Percentiles rank a stretch among this genome's conserved stretches.
Evolutionary conservation across 2,113 vertebrate genomes (phyloP).

Genomic region (Serilophus lunatus): DNA sequence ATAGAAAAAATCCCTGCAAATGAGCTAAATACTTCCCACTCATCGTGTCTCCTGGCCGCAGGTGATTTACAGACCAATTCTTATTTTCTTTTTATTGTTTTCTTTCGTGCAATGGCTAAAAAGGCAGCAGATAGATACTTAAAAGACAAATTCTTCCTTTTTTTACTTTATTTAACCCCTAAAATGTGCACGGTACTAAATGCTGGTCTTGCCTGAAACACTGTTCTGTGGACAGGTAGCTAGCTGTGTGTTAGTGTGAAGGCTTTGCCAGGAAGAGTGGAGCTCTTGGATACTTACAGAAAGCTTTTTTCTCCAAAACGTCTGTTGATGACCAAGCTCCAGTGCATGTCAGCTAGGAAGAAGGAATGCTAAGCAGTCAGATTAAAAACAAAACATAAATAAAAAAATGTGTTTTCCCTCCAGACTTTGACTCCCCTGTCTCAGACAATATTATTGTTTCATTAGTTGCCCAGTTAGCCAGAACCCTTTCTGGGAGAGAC

Average conservation of each 20-base stretch:
- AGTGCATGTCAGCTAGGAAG: not conserved
- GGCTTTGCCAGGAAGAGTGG: not conserved
- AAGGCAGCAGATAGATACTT: not conserved
- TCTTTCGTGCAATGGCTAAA: not conserved
- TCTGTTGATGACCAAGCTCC: not conserved
- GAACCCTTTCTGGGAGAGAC: not conserved
- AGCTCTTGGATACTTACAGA: not conserved
- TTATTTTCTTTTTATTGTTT: not conserved
- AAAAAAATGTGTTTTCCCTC: not conserved
- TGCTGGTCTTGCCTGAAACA: not conserved
- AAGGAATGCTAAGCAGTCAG: not conserved
- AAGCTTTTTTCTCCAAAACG: not conserved
- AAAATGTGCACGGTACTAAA: not conserved
- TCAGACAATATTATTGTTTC: not conserved
- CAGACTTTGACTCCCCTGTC: not conserved
- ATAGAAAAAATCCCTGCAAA: not conserved
- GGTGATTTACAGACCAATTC: not conserved
- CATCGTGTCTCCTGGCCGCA: not conserved
- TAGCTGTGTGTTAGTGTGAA: not conserved
- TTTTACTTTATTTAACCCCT: not conserved
- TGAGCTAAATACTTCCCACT: not conserved
- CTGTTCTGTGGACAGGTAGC: rapidly evolving
- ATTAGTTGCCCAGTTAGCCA: not conserved
- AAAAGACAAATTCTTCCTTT: not conserved
- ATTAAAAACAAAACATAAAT: not conserved